These are phyloP conservation scores for Peromyscus californicus DNA, from an alignment of 2,113 vertebrate genomes.

Conservation along the genomic window DNA sequence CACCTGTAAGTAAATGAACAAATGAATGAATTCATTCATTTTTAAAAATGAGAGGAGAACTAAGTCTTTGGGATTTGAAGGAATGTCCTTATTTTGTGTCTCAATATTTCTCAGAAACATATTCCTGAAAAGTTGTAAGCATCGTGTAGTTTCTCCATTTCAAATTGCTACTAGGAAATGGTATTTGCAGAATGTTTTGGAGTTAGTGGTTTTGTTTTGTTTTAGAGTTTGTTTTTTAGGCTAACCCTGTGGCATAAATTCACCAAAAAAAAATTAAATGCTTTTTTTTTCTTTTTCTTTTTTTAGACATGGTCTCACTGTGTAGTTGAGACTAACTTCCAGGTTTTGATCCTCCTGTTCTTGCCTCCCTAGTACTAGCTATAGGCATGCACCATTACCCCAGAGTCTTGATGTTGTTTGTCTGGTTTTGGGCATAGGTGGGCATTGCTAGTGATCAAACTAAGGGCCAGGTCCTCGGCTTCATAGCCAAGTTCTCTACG, in stretches of 20 bases:
- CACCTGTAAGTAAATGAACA: neutral
- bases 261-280: neutral
- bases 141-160: neutral
- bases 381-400: neutral
- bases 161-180: neutral
- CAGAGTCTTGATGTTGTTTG: neutral
- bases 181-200: neutral
- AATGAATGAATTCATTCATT: neutral
- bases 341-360: neutral
- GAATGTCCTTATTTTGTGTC: constrained; percentile 17
- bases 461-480: neutral
- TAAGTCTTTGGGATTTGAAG: neutral
- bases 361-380: neutral
- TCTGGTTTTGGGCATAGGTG: neutral
- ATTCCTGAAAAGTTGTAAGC: neutral
- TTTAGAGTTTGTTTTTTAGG: neutral
- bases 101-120: neutral
- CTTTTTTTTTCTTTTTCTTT: neutral
- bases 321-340: neutral
- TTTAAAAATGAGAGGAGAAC: neutral
- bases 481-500: neutral
- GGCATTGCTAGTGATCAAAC: neutral
- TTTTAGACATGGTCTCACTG: neutral
- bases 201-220: neutral
- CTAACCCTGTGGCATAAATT: neutral